These are phyloP conservation scores for zebrafish (Danio rerio) DNA, from an alignment of 2,113 vertebrate genomes.

Conservation along the genomic window DNA sequence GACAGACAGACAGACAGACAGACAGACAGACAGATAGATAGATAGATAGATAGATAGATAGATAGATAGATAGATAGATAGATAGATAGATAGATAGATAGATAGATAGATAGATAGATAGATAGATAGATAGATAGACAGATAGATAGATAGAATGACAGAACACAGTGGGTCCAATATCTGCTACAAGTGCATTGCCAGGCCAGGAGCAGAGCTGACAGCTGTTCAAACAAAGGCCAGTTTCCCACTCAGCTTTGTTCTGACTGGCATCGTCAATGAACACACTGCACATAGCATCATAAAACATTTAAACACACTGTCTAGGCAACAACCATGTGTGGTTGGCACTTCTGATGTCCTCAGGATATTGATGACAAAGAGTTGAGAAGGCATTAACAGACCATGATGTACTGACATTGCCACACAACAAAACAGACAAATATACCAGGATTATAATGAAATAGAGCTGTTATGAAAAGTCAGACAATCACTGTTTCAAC, in stretches of 20 bases:
- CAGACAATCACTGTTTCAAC: not conserved
- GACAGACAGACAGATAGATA: no score
- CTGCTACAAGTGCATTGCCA: constrained; percentile 62
- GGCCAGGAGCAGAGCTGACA: constrained; percentile 66
- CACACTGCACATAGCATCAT: constrained; percentile 58
- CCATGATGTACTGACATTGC: not conserved
- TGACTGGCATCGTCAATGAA: constrained; percentile 64
- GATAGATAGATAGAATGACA: not conserved
- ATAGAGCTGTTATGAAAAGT: not conserved
- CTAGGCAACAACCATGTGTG: constrained; percentile 44
- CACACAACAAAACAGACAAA: not conserved
- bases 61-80: not conserved
- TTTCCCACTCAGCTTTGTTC: constrained; percentile 71
- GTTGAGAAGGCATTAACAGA: constrained; percentile 1
- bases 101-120: constrained; percentile 6
- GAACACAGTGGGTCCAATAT: constrained; percentile 71
- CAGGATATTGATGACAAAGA: not conserved
- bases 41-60: not conserved
- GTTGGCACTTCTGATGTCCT: constrained; percentile 13
- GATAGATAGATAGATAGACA: constrained; percentile 15
- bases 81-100: not conserved
- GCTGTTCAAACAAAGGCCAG: constrained; percentile 80
- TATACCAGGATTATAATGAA: not conserved
- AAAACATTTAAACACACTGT: constrained; percentile 65
- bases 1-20: no score